phyloP scores from a whole-genome alignment of 1,140 invertebrate species.

The Eupristina koningsbergeri region DNA sequence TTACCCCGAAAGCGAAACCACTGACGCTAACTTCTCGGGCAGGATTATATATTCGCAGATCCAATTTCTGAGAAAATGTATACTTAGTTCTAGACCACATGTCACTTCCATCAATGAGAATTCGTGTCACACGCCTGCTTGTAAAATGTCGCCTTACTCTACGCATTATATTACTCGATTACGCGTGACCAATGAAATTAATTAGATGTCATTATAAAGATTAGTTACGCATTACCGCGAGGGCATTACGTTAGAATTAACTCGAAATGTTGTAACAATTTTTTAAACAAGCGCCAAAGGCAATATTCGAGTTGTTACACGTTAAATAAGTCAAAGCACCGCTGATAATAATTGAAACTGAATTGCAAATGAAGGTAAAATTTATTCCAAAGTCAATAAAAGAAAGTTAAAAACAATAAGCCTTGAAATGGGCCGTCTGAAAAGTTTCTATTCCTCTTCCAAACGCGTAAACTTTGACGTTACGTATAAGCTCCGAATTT shows the following conservation, averaged over 20 bases:
- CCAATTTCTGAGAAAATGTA: neutral
- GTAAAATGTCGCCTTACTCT: conserved; percentile 18
- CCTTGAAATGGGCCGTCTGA: too few species aligned
- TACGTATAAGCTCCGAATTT: neutral
- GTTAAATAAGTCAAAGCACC: too few species aligned
- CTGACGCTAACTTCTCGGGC: neutral
- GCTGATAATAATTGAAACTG: too few species aligned
- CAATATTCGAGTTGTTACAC: too few species aligned
- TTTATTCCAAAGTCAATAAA: too few species aligned
- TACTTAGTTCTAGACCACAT: too few species aligned
- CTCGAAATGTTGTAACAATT: neutral
- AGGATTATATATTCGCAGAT: neutral
- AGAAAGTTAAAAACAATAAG: too few species aligned
- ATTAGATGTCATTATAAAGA: neutral
- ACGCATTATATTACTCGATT: neutral
- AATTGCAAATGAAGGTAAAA: too few species aligned
- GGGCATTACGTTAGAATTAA: neutral
- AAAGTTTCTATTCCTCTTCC: too few species aligned
- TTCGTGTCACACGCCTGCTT: neutral
- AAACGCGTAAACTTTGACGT: neutral
- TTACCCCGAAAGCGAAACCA: conserved; percentile 39
- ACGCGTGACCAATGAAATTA: neutral
- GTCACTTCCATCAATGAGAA: conserved; percentile 11
- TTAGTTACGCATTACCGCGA: neutral
- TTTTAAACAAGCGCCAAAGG: neutral